Evolutionary conservation across 1,140 invertebrate genomes (phyloP).

Genomic region (Papilio glaucus): DNA sequence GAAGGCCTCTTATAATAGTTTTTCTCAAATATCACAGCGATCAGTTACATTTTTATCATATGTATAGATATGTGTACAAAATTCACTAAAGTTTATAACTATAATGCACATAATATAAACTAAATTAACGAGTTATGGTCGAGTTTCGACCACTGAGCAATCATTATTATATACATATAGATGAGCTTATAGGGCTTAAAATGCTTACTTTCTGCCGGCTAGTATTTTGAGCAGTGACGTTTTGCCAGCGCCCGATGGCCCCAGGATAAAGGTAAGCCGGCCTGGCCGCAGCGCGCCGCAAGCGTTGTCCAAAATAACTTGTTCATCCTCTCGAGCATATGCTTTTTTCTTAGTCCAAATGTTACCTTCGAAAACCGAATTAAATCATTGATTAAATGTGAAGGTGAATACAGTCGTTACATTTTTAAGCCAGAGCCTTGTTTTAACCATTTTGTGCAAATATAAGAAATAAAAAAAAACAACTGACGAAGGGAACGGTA

Average conservation of each 20-base stretch:
- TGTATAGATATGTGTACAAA: no score
- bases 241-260: constrained; percentile 93
- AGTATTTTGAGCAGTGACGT: constrained; percentile 90
- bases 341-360: constrained; percentile 28
- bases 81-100: no score
- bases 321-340: constrained; percentile 24
- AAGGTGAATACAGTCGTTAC: background rate
- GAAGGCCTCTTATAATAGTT: no score
- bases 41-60: no score
- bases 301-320: constrained; percentile 84
- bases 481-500: no score
- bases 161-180: no score
- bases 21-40: no score
- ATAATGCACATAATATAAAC: no score
- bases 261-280: constrained; percentile 89
- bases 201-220: constrained; percentile 81
- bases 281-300: constrained; percentile 85
- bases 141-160: no score
- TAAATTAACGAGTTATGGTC: no score
- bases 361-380: constrained; percentile 13
- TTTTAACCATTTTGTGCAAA: background rate
- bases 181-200: constrained; percentile 12
- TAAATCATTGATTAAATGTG: background rate
- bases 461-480: no score
- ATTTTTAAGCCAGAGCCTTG: background rate